A percentile compares a stretch with the other conserved stretches of the same genome.
Conservation (phyloP, 2,888 invertebrate species). For the Sinopyrophorus schimmeli region DNA sequence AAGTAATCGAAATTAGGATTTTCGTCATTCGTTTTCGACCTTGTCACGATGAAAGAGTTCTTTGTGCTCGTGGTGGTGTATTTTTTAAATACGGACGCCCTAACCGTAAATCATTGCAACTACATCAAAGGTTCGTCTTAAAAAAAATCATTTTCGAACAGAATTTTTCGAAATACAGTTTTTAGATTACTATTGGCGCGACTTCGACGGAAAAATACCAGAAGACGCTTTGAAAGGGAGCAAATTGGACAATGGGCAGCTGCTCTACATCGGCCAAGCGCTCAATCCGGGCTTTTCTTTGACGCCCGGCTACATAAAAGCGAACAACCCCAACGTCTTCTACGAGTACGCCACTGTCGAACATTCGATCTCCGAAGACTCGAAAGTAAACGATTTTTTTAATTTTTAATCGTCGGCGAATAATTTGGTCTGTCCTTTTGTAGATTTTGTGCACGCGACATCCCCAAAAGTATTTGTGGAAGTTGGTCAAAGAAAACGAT, state of each 20-base stretch:
- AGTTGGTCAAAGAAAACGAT: background rate
- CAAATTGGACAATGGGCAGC: background rate
- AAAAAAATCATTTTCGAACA: no score
- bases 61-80: no score
- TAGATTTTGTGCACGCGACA: constrained; percentile 2
- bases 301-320: background rate
- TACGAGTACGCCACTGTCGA: background rate
- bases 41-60: no score
- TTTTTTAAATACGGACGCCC: no score
- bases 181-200: constrained; percentile 5
- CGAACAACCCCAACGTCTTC: background rate
- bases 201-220: background rate
- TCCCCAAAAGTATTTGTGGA: background rate
- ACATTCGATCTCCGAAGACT: background rate
- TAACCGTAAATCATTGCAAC: no score
- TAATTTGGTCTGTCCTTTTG: background rate
- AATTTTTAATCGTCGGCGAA: no score
- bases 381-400: no score
- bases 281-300: background rate
- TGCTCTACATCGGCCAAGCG: background rate
- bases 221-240: constrained; percentile 1
- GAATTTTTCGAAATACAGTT: no score
- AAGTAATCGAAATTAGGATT: no score
- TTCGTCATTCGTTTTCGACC: no score
- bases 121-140: no score